These are phyloP conservation scores for Melanostoma mellinum DNA, from an alignment of 2,888 invertebrate genomes.

Conservation along the genomic window DNA sequence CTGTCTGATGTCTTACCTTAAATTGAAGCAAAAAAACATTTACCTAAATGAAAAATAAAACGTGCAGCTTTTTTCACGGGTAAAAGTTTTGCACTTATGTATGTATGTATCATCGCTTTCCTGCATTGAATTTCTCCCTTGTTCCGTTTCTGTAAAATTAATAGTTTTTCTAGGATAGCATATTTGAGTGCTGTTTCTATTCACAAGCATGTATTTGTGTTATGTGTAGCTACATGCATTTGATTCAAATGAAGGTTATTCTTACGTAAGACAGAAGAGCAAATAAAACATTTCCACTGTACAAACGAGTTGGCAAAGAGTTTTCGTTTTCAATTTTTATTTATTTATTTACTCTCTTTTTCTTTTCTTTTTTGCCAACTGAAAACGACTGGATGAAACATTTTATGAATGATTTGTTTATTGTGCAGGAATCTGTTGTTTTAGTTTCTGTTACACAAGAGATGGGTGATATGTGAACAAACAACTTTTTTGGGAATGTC, in stretches of 20 bases:
- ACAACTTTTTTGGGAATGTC: not conserved
- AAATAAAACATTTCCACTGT: conserved; percentile 43
- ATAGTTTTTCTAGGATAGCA: conserved; percentile 63
- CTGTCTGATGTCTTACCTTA: no score
- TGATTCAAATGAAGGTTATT: not conserved
- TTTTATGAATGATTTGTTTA: conserved; percentile 55
- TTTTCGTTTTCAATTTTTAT: conserved; percentile 28
- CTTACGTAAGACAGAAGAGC: not conserved
- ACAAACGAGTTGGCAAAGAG: conserved; percentile 44
- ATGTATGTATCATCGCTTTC: not conserved
- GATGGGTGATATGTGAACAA: conserved; percentile 1
- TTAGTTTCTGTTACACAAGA: not conserved
- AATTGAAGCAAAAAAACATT: no score
- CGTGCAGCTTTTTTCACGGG: no score
- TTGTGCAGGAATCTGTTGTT: conserved; percentile 40
- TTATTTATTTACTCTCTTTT: not conserved
- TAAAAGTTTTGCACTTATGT: no score
- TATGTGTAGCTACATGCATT: not conserved
- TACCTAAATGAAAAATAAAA: no score
- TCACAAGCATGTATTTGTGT: conserved; percentile 20
- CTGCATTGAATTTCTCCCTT: not conserved
- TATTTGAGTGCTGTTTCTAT: conserved; percentile 40
- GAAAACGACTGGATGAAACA: conserved; percentile 3
- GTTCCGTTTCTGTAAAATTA: conserved; percentile 52
- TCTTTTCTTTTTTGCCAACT: conserved; percentile 4